Conservation (phyloP, 2,888 invertebrate species). For the Watsonalla binaria region DNA sequence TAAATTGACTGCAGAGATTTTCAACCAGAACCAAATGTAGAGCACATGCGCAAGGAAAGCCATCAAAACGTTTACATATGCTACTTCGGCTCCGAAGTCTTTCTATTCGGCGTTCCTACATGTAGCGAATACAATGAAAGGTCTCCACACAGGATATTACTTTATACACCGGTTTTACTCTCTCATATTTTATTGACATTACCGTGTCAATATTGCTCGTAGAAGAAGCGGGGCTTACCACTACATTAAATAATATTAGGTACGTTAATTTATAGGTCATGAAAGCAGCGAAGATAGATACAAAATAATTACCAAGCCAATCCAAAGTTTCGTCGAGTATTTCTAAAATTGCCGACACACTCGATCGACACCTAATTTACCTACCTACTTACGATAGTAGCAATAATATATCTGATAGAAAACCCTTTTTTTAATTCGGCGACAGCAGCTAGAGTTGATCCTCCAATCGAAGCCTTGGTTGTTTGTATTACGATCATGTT, state of each 20-base stretch:
- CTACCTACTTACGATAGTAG: neutral
- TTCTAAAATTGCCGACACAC: no score
- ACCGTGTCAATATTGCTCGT: neutral
- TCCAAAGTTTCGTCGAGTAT: no score
- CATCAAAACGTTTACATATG: constrained; percentile 44
- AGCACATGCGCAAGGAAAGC: constrained; percentile 20
- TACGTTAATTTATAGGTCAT: neutral
- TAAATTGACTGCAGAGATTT: constrained; percentile 1
- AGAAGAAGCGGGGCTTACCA: neutral
- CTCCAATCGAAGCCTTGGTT: no score
- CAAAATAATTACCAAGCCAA: neutral
- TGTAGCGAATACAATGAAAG: constrained; percentile 39
- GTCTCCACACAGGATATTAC: constrained; percentile 32
- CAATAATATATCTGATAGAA: neutral
- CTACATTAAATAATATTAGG: no score
- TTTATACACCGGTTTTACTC: constrained; percentile 16
- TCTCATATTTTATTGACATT: constrained; percentile 7
- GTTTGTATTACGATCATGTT: no score
- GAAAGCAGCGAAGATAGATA: neutral
- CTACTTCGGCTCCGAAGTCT: constrained; percentile 31
- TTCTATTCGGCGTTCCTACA: constrained; percentile 23
- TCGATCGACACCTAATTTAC: no score
- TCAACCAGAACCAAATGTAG: constrained; percentile 23
- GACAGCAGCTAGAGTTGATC: no score
- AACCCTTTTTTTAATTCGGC: neutral